phyloP scores from a whole-genome alignment of 2,797 vertebrate species.

The Cuculus canorus region DNA sequence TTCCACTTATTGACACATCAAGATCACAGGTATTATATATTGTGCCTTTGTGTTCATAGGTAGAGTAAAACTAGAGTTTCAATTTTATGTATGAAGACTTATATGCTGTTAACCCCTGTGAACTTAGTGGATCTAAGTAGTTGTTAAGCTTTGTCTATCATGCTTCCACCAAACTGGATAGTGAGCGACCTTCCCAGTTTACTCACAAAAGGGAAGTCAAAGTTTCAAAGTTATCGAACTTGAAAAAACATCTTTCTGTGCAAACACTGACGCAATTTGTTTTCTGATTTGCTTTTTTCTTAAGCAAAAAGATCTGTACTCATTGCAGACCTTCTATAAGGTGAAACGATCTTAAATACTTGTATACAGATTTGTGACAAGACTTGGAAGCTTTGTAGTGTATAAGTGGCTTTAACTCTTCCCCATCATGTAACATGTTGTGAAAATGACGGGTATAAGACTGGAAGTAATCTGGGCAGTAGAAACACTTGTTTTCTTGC shows the following conservation, averaged over 20 bases:
- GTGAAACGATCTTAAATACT: neutral
- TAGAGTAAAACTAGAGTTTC: neutral
- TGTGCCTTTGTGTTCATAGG: neutral
- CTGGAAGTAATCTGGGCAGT: neutral
- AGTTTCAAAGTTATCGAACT: neutral
- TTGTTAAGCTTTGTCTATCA: neutral
- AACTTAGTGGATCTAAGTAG: neutral
- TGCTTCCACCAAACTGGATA: neutral
- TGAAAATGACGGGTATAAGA: neutral
- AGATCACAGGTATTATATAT: conserved; percentile 87
- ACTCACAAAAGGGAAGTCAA: neutral
- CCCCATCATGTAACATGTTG: neutral
- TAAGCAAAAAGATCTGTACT: neutral
- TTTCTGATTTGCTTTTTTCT: neutral
- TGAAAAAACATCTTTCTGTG: neutral
- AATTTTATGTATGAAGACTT: neutral
- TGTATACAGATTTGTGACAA: neutral
- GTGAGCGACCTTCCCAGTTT: neutral
- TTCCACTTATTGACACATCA: conserved; percentile 88
- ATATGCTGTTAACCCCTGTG: neutral
- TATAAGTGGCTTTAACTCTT: neutral
- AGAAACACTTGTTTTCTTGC: neutral
- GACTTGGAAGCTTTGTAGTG: neutral
- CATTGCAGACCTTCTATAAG: neutral
- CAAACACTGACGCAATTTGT: neutral